Base-by-base conservation (phyloP, 2,113 vertebrate species). In the Urocolius indicus region DNA sequence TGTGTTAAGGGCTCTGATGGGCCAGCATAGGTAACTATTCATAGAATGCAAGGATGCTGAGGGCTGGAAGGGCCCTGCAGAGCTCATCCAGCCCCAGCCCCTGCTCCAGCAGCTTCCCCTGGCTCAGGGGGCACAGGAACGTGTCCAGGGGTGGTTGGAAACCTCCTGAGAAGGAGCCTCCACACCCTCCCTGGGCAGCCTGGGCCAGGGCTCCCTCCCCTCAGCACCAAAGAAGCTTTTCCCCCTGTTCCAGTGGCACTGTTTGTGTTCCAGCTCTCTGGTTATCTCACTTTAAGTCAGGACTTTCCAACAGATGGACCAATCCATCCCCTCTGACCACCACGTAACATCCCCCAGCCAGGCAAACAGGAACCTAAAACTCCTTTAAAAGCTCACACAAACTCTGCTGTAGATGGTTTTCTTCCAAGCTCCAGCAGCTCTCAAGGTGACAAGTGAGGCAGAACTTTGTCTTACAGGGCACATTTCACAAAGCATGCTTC, bases 381-480 rank as follows among this genome's bases (percentile, higher is more conserved):
- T 81, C 61, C 46, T 72, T 63, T 30, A 55, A 43, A 27, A n/a
- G 15, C 29, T 59, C 45, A 5, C 5, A 1, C 26, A 5, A 2
- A 4, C 38, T 9, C 17, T 36, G 20, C 62, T 19, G 34, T 9
- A 13, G 61, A 13, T 4, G 9, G 8, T 49, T 81, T 66, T 59
- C 57, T 93, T 63, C 26, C 51, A 11, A 63, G 46, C 30, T 30
- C 2, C 32, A 82, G 72, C 26, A 58, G n/a, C 49, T 87, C 81
- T 80, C 78, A 75, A 90, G 88, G 91, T 87, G 75, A 68, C 75
- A 51, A 92, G 26, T 0, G 48, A 95, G 71, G 95, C 89, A 85
- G 94, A 96, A 96, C 78, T 68, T 95, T 22, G 32, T 49, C 93
- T 92, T 65, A 79, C 74, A 8, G 48, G 0, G 78, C 95, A 92